Percentiles rank a stretch among this genome's conserved stretches.
phyloP scores from a whole-genome alignment of 2,888 invertebrate species.

The Xestia c-nigrum region DNA sequence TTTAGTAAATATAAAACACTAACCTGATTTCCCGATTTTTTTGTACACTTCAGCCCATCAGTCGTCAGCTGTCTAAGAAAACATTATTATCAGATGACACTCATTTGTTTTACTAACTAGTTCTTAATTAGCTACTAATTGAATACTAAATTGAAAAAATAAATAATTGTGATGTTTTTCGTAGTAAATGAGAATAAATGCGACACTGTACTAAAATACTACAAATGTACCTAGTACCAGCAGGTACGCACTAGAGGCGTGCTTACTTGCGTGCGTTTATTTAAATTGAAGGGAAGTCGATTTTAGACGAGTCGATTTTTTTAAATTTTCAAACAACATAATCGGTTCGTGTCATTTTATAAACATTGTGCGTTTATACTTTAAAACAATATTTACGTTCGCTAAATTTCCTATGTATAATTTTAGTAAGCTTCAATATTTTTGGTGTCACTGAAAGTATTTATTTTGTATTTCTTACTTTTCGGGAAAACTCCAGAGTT shows the following conservation, averaged over 20 bases:
- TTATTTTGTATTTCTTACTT: not conserved
- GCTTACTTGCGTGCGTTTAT: not conserved
- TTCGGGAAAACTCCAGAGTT: not conserved
- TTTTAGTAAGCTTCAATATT: too few relatives aligned
- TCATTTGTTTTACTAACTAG: conserved; percentile 39
- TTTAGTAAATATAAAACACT: conserved; percentile 63
- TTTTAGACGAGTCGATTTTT: not conserved
- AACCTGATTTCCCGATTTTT: conserved; percentile 75
- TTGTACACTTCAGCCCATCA: conserved; percentile 57
- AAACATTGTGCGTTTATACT: too few relatives aligned
- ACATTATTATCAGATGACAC: conserved; percentile 39
- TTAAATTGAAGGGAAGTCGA: not conserved
- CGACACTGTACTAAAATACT: not conserved
- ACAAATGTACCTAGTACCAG: conserved; percentile 8
- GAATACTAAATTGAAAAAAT: conserved; percentile 21
- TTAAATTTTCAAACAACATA: not conserved
- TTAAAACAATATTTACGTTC: not conserved
- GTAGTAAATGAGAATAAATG: conserved; percentile 27
- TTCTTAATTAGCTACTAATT: not conserved
- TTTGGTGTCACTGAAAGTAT: too few relatives aligned
- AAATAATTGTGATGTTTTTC: conserved; percentile 40
- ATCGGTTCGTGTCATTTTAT: not conserved
- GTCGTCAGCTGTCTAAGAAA: conserved; percentile 63
- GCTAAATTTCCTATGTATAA: too few relatives aligned
- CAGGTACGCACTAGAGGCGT: conserved; percentile 56